Evolutionary conservation across 1,140 invertebrate genomes (phyloP), one percentile per base, ranked within the genome.

Genomic region (Pogonomyrmex barbatus): DNA sequence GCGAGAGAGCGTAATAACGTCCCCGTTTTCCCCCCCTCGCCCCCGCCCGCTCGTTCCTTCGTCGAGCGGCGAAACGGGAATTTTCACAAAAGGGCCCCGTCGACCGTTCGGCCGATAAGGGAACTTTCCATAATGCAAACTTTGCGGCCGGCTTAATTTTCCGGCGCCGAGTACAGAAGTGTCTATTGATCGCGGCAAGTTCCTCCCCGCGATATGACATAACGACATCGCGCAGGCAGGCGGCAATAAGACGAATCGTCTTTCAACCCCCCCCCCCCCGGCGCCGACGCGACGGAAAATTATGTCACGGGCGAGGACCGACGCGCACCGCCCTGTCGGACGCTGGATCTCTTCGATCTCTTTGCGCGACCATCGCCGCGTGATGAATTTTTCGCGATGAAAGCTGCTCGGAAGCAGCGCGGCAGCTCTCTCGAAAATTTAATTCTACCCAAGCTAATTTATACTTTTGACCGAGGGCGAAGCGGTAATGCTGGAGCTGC

Each of bases 121-220:
- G 75, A 85, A 78, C 73, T 85, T 84, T 79, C 47, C 73, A 85
- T 62, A 85, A 85, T 65, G 84, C 42, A 67, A 86, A 86, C 85
- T 86, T 87, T 67, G 67, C 63, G 81, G 65, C 81, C 47, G 54
- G 71, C 62, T 87, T 87, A 87, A 87, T 87, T 87, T 87, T 87
- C 71, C 71, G 71, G 62, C 62, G 58, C 30, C 54, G 8, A 62
- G 50, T 85, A 54, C 62, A 45, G 54, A 70, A 45, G 36, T 85
- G 70, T 42, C 14, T 88, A 90, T 91, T 78, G 90, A 90, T 86
- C 76, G 52, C 9, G 10, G 47, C 78, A 91, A 89, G 78, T 89
- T 87, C 63, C 56, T 82, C 88, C 10, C 75, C 73, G 87, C 86
- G 83, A 89, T 86, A 81, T 89, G 87, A 92, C 75, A 67, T 70